These are phyloP conservation scores for Parnassius glacialis DNA, from an alignment of 2,888 invertebrate species.

Conservation along the genomic window DNA sequence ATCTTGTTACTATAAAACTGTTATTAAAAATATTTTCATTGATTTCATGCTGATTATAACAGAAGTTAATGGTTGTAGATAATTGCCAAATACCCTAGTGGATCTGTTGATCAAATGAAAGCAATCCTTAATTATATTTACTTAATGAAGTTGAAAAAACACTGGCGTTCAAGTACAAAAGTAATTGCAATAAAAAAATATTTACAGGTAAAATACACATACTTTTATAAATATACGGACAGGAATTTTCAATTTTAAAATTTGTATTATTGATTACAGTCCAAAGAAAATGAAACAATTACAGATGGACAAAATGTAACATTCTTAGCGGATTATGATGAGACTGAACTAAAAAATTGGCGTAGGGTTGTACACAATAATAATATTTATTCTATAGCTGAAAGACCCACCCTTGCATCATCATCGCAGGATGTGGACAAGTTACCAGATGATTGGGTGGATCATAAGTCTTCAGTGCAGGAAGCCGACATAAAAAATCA, in stretches of 20 bases:
- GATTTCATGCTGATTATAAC: no score
- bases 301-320: not conserved
- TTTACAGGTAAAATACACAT: not conserved
- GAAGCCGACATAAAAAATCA: not conserved
- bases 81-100: slow-evolving; percentile 7
- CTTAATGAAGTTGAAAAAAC: slow-evolving; percentile 6
- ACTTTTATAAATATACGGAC: no score
- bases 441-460: slow-evolving; percentile 1
- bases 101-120: slow-evolving; percentile 21
- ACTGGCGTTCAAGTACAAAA: not conserved
- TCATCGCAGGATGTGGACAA: not conserved
- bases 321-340: slow-evolving; percentile 19
- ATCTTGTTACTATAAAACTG: no score
- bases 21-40: no score
- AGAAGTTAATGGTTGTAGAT: slow-evolving; percentile 5
- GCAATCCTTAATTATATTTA: slow-evolving; percentile 16
- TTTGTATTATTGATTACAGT: not conserved
- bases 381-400: not conserved
- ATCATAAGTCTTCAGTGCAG: not conserved
- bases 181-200: not conserved
- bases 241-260: not conserved
- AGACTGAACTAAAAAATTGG: slow-evolving; percentile 14
- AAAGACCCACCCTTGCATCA: not conserved
- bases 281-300: not conserved
- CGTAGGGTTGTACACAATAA: slow-evolving; percentile 13